Percentiles rank a stretch among this genome's conserved stretches.
These are phyloP conservation scores for Cyprinodon brontotheroides DNA, from an alignment of 2,113 vertebrate species.

Conservation along the genomic window DNA sequence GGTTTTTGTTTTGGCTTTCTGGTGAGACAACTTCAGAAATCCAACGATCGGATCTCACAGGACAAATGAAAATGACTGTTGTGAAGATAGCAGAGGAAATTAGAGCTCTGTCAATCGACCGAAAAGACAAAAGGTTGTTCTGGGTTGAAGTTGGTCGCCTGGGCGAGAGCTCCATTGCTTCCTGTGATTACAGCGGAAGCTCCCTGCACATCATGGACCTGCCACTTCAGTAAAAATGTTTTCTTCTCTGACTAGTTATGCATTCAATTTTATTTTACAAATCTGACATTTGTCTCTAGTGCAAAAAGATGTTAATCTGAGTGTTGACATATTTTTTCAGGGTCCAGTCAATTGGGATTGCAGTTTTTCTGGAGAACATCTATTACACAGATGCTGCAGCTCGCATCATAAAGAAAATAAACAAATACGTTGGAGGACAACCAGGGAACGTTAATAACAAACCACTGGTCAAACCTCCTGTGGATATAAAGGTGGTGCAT, in stretches of 20 bases:
- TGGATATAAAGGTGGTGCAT: constrained; percentile 84
- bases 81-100: constrained; percentile 76
- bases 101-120: constrained; percentile 79
- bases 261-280: background rate
- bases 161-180: constrained; percentile 71
- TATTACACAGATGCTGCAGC: constrained; percentile 84
- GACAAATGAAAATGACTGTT: constrained; percentile 66
- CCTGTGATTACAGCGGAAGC: constrained; percentile 87
- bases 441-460: constrained; percentile 76
- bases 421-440: constrained; percentile 86
- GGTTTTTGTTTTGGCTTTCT: constrained; percentile 90
- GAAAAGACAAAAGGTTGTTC: constrained; percentile 81
- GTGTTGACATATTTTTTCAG: constrained; percentile 67
- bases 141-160: constrained; percentile 82
- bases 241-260: background rate
- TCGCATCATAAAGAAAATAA: constrained; percentile 79
- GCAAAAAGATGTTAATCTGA: background rate
- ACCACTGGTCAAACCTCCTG: constrained; percentile 70
- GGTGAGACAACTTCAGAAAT: constrained; percentile 77
- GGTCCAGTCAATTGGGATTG: constrained; percentile 74
- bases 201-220: constrained; percentile 73
- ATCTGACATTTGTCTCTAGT: background rate
- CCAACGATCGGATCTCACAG: constrained; percentile 74
- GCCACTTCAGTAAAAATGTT: constrained; percentile 73
- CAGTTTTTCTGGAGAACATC: constrained; percentile 83